These are phyloP conservation scores for Ligdia adustata DNA, from an alignment of 2,888 invertebrate genomes.

Conservation along the genomic window DNA sequence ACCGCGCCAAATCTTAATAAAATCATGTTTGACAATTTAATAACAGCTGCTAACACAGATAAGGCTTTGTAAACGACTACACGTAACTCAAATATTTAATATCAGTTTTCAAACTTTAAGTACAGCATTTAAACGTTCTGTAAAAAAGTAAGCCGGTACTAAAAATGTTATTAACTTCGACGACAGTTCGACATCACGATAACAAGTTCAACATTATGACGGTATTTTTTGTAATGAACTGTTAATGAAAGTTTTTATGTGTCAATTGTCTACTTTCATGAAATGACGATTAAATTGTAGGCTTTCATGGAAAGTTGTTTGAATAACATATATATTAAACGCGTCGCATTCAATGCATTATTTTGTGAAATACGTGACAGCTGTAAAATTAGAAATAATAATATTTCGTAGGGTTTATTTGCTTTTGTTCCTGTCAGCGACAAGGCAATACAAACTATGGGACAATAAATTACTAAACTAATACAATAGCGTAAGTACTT, in stretches of 20 bases:
- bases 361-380: no score
- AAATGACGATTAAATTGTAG: slow-evolving; percentile 16
- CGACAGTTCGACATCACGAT: not conserved
- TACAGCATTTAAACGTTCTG: slow-evolving; percentile 9
- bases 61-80: not conserved
- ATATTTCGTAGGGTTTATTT: no score
- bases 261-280: slow-evolving; percentile 14
- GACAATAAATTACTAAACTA: no score
- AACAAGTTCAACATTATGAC: slow-evolving; percentile 2
- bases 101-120: not conserved
- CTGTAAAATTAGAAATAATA: no score
- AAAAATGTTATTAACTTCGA: slow-evolving; percentile 19
- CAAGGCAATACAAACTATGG: no score
- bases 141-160: slow-evolving; percentile 14
- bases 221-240: slow-evolving; percentile 21
- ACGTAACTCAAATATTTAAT: not conserved
- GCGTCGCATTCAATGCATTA: no score
- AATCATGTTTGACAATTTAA: slow-evolving; percentile 21
- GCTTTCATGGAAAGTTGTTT: not conserved
- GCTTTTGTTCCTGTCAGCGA: no score
- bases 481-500: no score
- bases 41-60: slow-evolving; percentile 1
- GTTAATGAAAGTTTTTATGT: slow-evolving; percentile 21
- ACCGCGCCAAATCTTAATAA: slow-evolving; percentile 14
- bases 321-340: no score